Evolutionary conservation across 2,113 vertebrate species (phyloP).

Genomic region (Pagrus major): DNA sequence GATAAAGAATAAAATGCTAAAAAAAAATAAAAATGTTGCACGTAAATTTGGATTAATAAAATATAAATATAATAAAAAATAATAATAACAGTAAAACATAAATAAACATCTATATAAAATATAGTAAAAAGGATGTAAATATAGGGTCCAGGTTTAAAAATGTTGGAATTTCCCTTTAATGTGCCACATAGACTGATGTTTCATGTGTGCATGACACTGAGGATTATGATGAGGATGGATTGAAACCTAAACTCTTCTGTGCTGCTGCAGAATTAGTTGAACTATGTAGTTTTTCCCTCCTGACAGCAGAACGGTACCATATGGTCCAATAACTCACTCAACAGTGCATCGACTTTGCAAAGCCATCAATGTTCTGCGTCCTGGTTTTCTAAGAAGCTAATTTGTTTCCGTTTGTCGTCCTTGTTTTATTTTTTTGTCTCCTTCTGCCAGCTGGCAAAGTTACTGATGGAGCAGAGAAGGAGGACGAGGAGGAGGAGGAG

Average conservation of each 20-base stretch:
- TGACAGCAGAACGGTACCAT: conserved; percentile 6
- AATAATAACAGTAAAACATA: no score
- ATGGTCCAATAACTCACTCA: conserved; percentile 32
- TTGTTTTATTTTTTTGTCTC: background rate
- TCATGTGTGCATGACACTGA: background rate
- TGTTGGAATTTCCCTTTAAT: no score
- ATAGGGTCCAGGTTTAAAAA: no score
- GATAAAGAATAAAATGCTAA: no score
- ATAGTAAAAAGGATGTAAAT: no score
- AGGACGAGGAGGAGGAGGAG: conserved; percentile 2
- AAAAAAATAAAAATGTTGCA: no score
- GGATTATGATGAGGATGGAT: background rate
- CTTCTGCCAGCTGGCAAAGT: conserved; percentile 43
- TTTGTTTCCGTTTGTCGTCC: conserved; percentile 11
- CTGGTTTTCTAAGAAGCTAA: conserved; percentile 4
- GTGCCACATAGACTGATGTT: background rate
- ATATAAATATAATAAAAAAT: no score
- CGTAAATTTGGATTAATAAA: no score
- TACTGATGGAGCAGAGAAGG: conserved; percentile 41
- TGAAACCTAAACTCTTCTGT: background rate
- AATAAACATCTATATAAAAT: no score
- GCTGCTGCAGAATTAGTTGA: background rate
- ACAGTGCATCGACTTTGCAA: background rate
- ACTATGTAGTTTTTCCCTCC: background rate
- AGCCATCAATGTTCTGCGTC: conserved; percentile 44